Conservation (phyloP, 2,888 invertebrate genomes). For the Epinotia demarniana region DNA sequence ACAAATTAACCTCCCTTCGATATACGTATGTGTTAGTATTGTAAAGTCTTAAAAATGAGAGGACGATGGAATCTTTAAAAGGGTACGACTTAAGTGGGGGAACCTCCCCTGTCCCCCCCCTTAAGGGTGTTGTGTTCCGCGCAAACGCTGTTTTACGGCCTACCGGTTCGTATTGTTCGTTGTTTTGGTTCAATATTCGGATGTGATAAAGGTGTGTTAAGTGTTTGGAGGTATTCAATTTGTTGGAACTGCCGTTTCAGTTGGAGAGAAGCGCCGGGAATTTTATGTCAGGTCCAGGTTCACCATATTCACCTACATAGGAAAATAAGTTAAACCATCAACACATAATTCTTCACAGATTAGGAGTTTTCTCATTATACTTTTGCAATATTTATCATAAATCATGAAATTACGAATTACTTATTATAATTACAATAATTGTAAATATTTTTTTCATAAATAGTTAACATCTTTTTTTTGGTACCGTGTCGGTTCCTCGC, state of each 20-base stretch:
- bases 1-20: constrained; percentile 74
- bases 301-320: too few relatives aligned
- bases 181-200: constrained; percentile 80
- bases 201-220: constrained; percentile 76
- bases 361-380: too few relatives aligned
- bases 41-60: constrained; percentile 85
- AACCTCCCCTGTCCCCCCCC: constrained; percentile 62
- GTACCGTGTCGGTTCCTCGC: too few relatives aligned
- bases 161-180: constrained; percentile 78
- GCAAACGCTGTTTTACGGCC: constrained; percentile 78
- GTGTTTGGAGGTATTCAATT: constrained; percentile 67
- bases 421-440: too few relatives aligned
- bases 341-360: too few relatives aligned
- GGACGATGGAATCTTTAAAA: constrained; percentile 82
- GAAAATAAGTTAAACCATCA: too few relatives aligned
- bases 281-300: too few relatives aligned
- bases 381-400: too few relatives aligned
- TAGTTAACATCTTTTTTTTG: too few relatives aligned
- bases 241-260: background rate
- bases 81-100: constrained; percentile 82
- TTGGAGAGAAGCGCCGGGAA: too few relatives aligned
- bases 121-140: constrained; percentile 65
- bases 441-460: too few relatives aligned
- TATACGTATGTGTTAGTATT: constrained; percentile 79
- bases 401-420: too few relatives aligned